A percentile compares a stretch with the other conserved stretches of the same genome.
phyloP scores from a whole-genome alignment of 2,888 invertebrate genomes.

The Aphodius sticticus region DNA sequence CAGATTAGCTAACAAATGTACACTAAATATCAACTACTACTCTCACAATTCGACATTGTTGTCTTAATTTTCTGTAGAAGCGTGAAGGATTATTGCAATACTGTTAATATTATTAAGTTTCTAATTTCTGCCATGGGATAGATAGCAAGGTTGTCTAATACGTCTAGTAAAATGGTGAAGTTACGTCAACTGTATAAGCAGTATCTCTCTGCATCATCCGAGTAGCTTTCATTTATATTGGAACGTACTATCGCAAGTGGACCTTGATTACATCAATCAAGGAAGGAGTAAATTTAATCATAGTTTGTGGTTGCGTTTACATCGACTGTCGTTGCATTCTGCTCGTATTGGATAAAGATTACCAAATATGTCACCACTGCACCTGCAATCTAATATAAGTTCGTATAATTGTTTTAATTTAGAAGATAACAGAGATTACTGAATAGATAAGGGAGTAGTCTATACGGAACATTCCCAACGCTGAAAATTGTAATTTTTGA shows the following conservation, averaged over 20 bases:
- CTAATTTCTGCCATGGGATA: neutral
- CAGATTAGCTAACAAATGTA: neutral
- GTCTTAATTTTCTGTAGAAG: neutral
- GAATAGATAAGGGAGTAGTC: conserved; percentile 61
- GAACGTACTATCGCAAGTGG: neutral
- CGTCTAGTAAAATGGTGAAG: neutral
- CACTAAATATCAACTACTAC: neutral
- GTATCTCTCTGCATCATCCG: neutral
- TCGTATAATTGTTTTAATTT: neutral
- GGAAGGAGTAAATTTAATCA: neutral
- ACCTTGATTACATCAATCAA: neutral
- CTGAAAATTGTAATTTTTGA: conserved; percentile 60
- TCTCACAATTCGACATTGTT: neutral
- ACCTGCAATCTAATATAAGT: conserved; percentile 56
- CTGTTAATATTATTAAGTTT: neutral
- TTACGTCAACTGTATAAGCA: neutral
- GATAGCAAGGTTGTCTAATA: neutral
- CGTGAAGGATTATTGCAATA: neutral
- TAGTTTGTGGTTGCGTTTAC: neutral
- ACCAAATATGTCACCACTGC: conserved; percentile 60
- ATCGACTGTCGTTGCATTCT: conserved; percentile 23
- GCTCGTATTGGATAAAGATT: conserved; percentile 60
- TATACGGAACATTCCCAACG: conserved; percentile 60
- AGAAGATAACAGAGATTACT: conserved; percentile 48
- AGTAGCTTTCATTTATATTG: neutral